Evolutionary conservation across 2,888 invertebrate genomes (phyloP), one percentile per base, ranked within the genome.

Genomic region (Embidobia sp.): DNA sequence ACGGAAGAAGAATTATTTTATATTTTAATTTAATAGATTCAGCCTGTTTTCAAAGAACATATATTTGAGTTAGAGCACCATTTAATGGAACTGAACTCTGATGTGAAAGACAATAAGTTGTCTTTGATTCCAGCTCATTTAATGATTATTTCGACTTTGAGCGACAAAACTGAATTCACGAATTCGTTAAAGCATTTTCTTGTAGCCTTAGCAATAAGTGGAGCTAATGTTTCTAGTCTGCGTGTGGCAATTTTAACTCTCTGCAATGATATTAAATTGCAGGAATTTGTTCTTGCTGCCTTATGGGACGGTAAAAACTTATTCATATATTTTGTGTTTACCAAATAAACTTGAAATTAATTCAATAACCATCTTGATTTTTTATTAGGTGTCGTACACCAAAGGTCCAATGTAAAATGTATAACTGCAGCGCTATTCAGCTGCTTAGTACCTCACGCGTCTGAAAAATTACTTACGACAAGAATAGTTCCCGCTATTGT

Each of bases 401-500:
- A 92, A 55, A 91, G 93, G 70, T 90, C 93, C 13, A 88, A 90
- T 51, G 93, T 94, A 13, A 89, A 93, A 79, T 90, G 91, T 6
- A 91, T 92, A n/a, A 90, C 93, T 0, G 93, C 93, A 6, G 89
- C 90, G 33, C 86, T 94, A 55, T 92, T 94, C 87, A 91, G 92
- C 75, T 88, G 91, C 29, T 88, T 93, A 22, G 90, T 93, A 61
- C 90, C 90, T 42, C 89, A 89, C 42, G 90, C 93, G 46, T 90
- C 90, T 55, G 93, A 93, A 77, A 89, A 88, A 40, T 87, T 93
- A 59, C 90, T 93, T 10, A 91, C 91, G 26, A 88, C 91, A 2
- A 91, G 93, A 84, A 91, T 94, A 35, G 91, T 93, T 15, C 94
- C 94, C n/a, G 94, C 94, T 16, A 91, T 94, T 15, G 92, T 94